A percentile compares a stretch with the other conserved stretches of the same genome.
Conservation (phyloP, 2,797 vertebrate species). For the Parotocinclus haroldoi region DNA sequence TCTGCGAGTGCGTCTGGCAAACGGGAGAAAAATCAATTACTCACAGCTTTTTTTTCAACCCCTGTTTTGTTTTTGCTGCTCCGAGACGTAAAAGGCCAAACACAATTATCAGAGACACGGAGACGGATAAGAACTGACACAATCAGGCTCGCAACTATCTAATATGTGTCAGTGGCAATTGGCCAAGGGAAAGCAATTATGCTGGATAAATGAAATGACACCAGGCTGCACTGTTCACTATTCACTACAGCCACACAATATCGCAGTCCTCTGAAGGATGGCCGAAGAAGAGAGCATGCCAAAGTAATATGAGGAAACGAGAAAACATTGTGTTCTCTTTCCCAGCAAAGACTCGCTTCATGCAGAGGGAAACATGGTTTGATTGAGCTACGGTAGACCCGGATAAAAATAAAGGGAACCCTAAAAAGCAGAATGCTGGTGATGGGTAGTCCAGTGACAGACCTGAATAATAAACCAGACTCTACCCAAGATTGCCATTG, state of each 20-base stretch:
- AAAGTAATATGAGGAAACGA: neutral
- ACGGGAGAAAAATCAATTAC: slow-evolving; percentile 52
- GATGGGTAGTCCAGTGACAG: too few relatives aligned
- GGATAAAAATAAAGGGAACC: too few relatives aligned
- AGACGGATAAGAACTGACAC: slow-evolving; percentile 52
- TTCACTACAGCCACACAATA: slow-evolving; percentile 11
- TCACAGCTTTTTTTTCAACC: slow-evolving; percentile 4
- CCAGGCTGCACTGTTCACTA: slow-evolving; percentile 7
- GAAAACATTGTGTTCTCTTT: slow-evolving; percentile 7
- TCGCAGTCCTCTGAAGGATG: slow-evolving; percentile 12
- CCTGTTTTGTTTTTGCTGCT: slow-evolving; percentile 43
- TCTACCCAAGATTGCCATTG: too few relatives aligned
- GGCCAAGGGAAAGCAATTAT: slow-evolving; percentile 49
- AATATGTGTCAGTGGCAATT: slow-evolving; percentile 46
- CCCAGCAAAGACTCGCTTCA: neutral
- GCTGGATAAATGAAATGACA: slow-evolving; percentile 38
- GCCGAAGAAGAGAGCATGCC: neutral
- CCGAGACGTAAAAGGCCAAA: slow-evolving; percentile 49
- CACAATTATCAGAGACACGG: slow-evolving; percentile 50
- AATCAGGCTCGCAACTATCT: slow-evolving; percentile 43
- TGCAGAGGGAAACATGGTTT: too few relatives aligned
- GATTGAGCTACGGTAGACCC: too few relatives aligned
- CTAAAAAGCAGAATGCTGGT: too few relatives aligned
- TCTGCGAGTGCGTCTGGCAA: slow-evolving; percentile 49
- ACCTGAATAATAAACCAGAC: too few relatives aligned